These are phyloP conservation scores for Adelphocoris suturalis DNA, from an alignment of 2,888 invertebrate genomes.

Conservation along the genomic window DNA sequence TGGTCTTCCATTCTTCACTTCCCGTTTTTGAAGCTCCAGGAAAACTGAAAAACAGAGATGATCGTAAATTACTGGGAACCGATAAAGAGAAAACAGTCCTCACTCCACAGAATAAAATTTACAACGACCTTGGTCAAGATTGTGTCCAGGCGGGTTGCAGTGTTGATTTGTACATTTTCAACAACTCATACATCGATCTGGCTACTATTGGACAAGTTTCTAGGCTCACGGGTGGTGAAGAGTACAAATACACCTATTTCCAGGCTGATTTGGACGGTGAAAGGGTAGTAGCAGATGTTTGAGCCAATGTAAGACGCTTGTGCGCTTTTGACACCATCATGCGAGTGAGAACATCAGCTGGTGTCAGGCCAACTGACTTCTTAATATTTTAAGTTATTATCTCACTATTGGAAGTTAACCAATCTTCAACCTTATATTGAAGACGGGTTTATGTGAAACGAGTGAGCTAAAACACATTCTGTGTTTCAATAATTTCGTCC, in stretches of 20 bases:
- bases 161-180: slow-evolving; percentile 97
- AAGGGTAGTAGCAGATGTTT: slow-evolving; percentile 91
- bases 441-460: too few relatives aligned
- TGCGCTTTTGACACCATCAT: slow-evolving; percentile 98
- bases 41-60: slow-evolving; percentile 95
- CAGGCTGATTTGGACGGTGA: slow-evolving; percentile 96
- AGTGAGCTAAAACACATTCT: too few relatives aligned
- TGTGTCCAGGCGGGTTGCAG: slow-evolving; percentile 95
- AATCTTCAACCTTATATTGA: too few relatives aligned
- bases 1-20: slow-evolving; percentile 96
- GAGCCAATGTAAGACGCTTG: slow-evolving; percentile 88
- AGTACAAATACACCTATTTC: slow-evolving; percentile 98
- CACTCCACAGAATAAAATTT: slow-evolving; percentile 91
- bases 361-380: slow-evolving; percentile 97
- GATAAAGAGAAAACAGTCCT: slow-evolving; percentile 93
- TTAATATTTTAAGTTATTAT: too few relatives aligned
- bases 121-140: slow-evolving; percentile 96
- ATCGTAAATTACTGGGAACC: slow-evolving; percentile 95
- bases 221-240: slow-evolving; percentile 95
- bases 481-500: too few relatives aligned
- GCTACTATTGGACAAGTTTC: slow-evolving; percentile 97
- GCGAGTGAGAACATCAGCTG: slow-evolving; percentile 96
- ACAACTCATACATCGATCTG: slow-evolving; percentile 96
- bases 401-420: too few relatives aligned
- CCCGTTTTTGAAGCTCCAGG: slow-evolving; percentile 97